Conservation (phyloP, 92 coral and sea anemone species). For the Micromussa lordhowensis region DNA sequence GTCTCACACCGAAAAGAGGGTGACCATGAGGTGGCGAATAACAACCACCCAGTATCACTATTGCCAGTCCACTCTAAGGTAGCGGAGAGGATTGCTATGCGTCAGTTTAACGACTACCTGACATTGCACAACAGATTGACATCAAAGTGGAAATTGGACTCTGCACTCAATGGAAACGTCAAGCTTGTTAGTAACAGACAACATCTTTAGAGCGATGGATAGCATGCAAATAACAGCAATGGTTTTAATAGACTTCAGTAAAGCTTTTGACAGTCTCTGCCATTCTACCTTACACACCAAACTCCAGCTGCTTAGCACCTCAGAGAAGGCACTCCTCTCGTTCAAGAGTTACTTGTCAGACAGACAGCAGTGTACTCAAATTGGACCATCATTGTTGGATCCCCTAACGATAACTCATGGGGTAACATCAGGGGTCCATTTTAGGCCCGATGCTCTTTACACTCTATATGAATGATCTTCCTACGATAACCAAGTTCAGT, state of each 20-base stretch:
- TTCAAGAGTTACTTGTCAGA: neutral
- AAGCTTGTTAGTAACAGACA: constrained; percentile 43
- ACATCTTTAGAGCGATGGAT: constrained; percentile 44
- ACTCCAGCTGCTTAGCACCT: constrained; percentile 55
- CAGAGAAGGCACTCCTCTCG: constrained; percentile 22
- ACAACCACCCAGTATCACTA: neutral
- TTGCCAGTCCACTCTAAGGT: neutral
- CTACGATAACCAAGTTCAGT: no score
- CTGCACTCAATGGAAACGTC: constrained; percentile 25
- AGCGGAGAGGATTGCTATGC: neutral
- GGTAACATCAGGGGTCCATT: no score
- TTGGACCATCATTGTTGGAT: constrained; percentile 30
- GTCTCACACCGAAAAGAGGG: neutral
- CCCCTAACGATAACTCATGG: constrained; percentile 46
- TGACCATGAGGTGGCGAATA: neutral
- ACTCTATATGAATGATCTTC: no score
- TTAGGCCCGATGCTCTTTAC: no score
- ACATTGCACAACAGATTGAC: neutral
- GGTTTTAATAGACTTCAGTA: constrained; percentile 36
- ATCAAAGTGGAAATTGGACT: constrained; percentile 34
- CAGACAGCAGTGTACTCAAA: constrained; percentile 6
- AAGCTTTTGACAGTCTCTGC: constrained; percentile 57
- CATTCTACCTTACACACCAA: constrained; percentile 47
- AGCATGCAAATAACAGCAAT: constrained; percentile 37
- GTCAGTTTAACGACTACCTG: neutral